Percentiles rank a stretch among this genome's conserved stretches.
Conservation (phyloP, 2,113 vertebrate genomes). For the Seriola quinqueradiata region DNA sequence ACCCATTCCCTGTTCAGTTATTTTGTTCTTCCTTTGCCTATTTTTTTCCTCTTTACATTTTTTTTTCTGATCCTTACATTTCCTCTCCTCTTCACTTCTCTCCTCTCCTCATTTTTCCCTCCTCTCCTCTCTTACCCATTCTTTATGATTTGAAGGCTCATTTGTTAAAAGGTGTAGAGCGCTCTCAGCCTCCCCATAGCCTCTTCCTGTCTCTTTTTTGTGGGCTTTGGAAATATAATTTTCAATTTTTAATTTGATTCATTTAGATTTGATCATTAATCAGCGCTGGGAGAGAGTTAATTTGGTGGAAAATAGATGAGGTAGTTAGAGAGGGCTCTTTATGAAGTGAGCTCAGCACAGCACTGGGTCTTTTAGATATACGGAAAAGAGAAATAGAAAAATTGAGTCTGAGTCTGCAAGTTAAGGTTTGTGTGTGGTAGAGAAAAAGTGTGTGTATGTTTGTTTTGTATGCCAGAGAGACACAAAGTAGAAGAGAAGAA, state of each 20-base stretch:
- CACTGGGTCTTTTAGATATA: slow-evolving; percentile 64
- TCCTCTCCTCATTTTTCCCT: slow-evolving; percentile 46
- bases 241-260: slow-evolving; percentile 99
- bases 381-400: slow-evolving; percentile 39
- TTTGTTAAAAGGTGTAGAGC: slow-evolving; percentile 95
- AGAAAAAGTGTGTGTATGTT: slow-evolving; percentile 4
- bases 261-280: slow-evolving; percentile 99
- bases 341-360: slow-evolving; percentile 88
- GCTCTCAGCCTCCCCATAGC: slow-evolving; percentile 87
- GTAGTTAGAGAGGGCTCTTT: slow-evolving; percentile 95
- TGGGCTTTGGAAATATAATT: slow-evolving; percentile 99
- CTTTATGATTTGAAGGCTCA: slow-evolving; percentile 99
- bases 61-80: slow-evolving; percentile 32
- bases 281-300: slow-evolving; percentile 99
- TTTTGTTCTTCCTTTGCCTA: slow-evolving; percentile 14
- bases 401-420: slow-evolving; percentile 45
- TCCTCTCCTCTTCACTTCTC: slow-evolving; percentile 10
- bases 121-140: slow-evolving; percentile 88
- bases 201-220: slow-evolving; percentile 92
- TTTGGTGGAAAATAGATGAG: slow-evolving; percentile 99
- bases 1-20: slow-evolving; percentile 24
- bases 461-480: not conserved
- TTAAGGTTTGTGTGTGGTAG: slow-evolving; percentile 65
- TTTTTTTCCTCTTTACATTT: slow-evolving; percentile 24
- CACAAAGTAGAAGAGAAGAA: not conserved